A percentile compares a stretch with the other conserved stretches of the same genome.
Evolutionary conservation across 1,140 invertebrate species (phyloP).

Genomic region (Colletes gigas): DNA sequence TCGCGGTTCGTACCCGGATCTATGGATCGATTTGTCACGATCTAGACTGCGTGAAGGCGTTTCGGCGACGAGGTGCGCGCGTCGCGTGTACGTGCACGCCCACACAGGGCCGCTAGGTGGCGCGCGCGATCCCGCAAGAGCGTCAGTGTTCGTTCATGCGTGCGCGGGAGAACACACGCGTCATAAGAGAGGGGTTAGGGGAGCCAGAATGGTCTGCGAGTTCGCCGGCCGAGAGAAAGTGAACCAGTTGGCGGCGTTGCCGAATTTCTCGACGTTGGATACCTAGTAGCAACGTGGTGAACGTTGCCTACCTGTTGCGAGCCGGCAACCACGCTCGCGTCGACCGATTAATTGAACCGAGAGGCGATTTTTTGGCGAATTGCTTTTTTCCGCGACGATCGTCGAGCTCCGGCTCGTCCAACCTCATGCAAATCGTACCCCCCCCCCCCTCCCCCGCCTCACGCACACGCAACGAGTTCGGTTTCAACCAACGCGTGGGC

Average conservation of each 20-base stretch:
- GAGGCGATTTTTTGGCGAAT: conserved; percentile 48
- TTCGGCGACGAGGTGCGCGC: conserved; percentile 16
- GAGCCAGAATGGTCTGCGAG: conserved; percentile 61
- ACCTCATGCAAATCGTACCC: neutral
- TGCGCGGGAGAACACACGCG: conserved; percentile 26
- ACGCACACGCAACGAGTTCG: no score
- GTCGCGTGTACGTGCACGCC: neutral
- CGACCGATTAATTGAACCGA: conserved; percentile 47
- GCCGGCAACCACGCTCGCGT: conserved; percentile 64
- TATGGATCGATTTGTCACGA: conserved; percentile 34
- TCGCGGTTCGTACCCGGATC: conserved; percentile 40
- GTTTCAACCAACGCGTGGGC: neutral
- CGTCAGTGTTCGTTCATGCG: neutral
- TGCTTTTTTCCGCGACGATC: conserved; percentile 6
- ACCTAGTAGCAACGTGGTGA: conserved; percentile 47
- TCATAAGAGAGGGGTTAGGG: conserved; percentile 54
- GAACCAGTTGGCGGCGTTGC: conserved; percentile 78
- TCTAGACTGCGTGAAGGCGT: conserved; percentile 31
- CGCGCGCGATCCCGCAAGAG: neutral
- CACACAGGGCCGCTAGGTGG: neutral
- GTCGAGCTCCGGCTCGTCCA: neutral
- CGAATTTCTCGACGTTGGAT: conserved; percentile 69
- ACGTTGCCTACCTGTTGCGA: conserved; percentile 53
- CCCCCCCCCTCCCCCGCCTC: neutral
- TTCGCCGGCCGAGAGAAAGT: conserved; percentile 77